Conservation (phyloP, 2,797 vertebrate species). For the Rhincodon typus region DNA sequence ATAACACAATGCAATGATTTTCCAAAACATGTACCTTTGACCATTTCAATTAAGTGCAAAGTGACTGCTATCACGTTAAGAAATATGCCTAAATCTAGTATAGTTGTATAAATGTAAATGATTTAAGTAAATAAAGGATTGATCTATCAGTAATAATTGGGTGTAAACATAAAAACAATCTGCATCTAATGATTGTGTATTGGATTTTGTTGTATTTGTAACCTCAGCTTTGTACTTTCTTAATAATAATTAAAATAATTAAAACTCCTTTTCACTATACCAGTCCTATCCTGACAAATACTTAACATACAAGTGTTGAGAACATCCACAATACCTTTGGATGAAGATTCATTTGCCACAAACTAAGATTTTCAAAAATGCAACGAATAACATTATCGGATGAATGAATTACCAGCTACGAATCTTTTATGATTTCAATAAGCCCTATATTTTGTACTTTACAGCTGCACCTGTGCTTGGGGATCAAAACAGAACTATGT, state of each 20-base stretch:
- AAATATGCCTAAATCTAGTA: background rate
- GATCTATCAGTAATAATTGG: background rate
- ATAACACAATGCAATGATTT: background rate
- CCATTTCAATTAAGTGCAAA: background rate
- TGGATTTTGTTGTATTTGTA: background rate
- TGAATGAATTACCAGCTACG: background rate
- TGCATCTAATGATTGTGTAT: background rate
- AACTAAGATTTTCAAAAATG: slow-evolving; percentile 2
- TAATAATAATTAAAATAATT: background rate
- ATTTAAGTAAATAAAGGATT: background rate
- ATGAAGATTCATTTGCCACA: background rate
- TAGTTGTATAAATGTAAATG: background rate
- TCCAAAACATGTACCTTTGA: background rate
- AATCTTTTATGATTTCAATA: background rate
- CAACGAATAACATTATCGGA: background rate
- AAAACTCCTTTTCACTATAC: background rate
- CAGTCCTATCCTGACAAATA: background rate
- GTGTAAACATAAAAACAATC: background rate
- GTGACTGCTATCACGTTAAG: background rate
- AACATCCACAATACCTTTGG: background rate
- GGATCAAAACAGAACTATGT: background rate
- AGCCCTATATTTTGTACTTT: background rate
- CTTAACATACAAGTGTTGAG: background rate
- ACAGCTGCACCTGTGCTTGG: background rate
- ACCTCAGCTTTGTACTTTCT: background rate